Conservation (phyloP, 2,113 vertebrate genomes). For the Gymnobelideus leadbeateri region DNA sequence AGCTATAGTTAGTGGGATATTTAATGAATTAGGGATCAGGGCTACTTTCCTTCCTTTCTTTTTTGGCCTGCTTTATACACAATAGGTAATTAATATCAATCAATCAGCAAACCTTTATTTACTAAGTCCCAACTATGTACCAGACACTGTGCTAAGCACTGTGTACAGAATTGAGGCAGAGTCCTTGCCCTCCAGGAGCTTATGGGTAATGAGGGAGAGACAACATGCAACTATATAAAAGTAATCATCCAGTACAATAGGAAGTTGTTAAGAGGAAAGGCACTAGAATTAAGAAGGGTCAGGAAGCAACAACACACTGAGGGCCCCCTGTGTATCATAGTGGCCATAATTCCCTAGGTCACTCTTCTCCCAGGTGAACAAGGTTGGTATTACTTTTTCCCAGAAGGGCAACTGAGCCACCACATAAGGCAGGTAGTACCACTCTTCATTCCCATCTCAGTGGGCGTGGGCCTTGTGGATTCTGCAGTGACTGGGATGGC, state of each 20-base stretch:
- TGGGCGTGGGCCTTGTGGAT: no score
- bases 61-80: neutral
- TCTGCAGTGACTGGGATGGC: no score
- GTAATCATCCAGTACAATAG: neutral
- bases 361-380: no score
- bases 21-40: neutral
- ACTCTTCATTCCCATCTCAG: no score
- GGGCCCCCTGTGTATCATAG: no score
- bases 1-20: neutral
- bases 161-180: neutral
- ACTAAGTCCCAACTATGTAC: neutral
- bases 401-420: no score
- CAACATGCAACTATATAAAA: neutral
- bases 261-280: neutral
- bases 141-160: neutral
- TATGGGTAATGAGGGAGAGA: neutral
- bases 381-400: no score
- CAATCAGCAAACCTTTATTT: neutral
- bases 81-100: neutral
- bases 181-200: neutral
- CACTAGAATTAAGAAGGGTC: neutral
- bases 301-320: no score
- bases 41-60: neutral
- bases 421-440: no score
- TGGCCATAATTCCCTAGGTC: no score